Conservation (phyloP, 2,113 vertebrate genomes). For the Steatornis caripensis region DNA sequence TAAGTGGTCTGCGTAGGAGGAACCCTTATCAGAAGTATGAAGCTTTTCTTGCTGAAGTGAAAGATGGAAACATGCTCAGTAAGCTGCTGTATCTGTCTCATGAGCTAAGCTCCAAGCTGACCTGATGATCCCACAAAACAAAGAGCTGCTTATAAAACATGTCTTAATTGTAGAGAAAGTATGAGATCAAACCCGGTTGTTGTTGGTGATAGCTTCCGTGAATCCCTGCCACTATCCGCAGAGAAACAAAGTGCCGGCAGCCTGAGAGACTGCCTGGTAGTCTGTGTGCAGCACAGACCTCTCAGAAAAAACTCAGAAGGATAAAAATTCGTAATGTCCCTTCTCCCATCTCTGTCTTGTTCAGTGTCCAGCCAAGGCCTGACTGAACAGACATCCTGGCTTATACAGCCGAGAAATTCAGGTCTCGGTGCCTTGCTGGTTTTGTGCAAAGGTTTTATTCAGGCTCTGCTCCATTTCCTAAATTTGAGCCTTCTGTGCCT, state of each 20-base stretch:
- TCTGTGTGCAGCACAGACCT: neutral
- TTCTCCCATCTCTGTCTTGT: neutral
- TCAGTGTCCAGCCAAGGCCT: neutral
- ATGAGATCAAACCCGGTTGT: neutral
- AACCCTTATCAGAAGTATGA: neutral
- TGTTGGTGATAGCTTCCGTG: neutral
- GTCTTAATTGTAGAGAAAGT: neutral
- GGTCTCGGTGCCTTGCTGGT: neutral
- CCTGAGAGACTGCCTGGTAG: neutral
- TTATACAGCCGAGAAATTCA: neutral
- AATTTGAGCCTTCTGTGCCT: neutral
- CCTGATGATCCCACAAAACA: neutral
- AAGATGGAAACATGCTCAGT: neutral
- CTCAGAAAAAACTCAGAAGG: neutral
- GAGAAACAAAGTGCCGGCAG: neutral
- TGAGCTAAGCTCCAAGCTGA: neutral
- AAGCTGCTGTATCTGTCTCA: neutral
- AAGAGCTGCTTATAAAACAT: neutral
- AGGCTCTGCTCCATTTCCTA: neutral
- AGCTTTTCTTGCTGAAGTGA: neutral
- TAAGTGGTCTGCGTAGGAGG: neutral
- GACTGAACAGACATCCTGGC: neutral
- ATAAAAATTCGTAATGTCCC: neutral
- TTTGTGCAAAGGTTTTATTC: neutral
- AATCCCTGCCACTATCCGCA: neutral